Evolutionary conservation across 2,113 vertebrate genomes (phyloP), one percentile per base, ranked within the genome.

Genomic region (Crotalus horridus): DNA sequence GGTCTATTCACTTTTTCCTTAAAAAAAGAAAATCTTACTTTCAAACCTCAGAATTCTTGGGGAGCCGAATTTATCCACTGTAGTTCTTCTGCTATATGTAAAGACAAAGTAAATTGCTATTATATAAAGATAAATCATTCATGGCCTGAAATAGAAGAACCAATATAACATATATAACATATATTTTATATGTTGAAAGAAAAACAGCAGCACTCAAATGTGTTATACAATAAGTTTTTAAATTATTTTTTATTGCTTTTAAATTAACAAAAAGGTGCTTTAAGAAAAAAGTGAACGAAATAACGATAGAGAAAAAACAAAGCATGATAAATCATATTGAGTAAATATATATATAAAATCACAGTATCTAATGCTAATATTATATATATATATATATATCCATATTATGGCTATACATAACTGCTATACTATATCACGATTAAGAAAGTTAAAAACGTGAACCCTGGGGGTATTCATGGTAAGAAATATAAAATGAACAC

Each of bases 121-220:
- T 69, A 10, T 20, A n/a, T 51, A 90, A 24, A 58, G 17, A 88
- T 61, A 61, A 69, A 29, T 48, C 29, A 46, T 26, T 51, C 93
- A 69, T 94, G 90, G 90, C 89, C 94, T 92, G 89, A 85, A 92
- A 93, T 10, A 88, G 55, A 92, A 92, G 56, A 53, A 92, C 93
- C 11, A 33, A 7, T 13, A n/a, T n/a, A n/a, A n/a, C n/a, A n/a
- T n/a, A n/a, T n/a, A n/a, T n/a, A n/a, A n/a, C n/a, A n/a, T n/a
- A n/a, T n/a, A 48, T 85, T 48, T 26, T 48, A n/a, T 43, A 13
- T 23, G 46, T 85, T n/a, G 15, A 86, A 91, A 43, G 15, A 21
- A 21, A 33, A 81, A 24, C n/a, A 81, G 11, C 13, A 86, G 23
- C 12, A 51, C 85, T 46, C 39, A 43, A 55, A 33, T 56, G 5